Conservation (phyloP, 2,888 invertebrate genomes). For the Callimorpha dominula region DNA sequence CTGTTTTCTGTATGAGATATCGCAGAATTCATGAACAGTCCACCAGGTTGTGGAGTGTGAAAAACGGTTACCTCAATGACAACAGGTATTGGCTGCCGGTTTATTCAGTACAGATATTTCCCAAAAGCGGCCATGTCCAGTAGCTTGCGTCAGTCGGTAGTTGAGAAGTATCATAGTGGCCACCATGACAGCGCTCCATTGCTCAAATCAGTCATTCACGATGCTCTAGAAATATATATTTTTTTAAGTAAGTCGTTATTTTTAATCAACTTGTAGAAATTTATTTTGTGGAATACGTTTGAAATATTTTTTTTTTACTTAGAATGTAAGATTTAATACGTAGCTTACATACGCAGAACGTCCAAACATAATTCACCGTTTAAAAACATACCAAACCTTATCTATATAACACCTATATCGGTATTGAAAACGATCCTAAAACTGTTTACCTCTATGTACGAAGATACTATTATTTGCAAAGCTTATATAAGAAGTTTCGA, state of each 20-base stretch:
- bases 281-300: too few relatives aligned
- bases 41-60: too few relatives aligned
- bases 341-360: background rate
- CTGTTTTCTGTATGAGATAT: too few relatives aligned
- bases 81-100: too few relatives aligned
- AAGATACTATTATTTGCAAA: background rate
- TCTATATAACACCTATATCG: background rate
- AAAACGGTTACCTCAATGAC: too few relatives aligned
- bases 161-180: too few relatives aligned
- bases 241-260: background rate
- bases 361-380: background rate
- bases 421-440: background rate
- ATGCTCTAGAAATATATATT: background rate
- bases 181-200: background rate
- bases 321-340: too few relatives aligned
- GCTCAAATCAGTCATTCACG: background rate
- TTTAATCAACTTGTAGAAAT: background rate
- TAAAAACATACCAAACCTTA: background rate
- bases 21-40: too few relatives aligned
- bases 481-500: background rate
- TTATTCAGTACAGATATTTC: too few relatives aligned
- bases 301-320: too few relatives aligned
- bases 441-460: background rate
- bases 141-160: too few relatives aligned
- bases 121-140: too few relatives aligned